Base-by-base conservation (phyloP, 2,113 vertebrate genomes). In the Phrynosoma platyrhinos region DNA sequence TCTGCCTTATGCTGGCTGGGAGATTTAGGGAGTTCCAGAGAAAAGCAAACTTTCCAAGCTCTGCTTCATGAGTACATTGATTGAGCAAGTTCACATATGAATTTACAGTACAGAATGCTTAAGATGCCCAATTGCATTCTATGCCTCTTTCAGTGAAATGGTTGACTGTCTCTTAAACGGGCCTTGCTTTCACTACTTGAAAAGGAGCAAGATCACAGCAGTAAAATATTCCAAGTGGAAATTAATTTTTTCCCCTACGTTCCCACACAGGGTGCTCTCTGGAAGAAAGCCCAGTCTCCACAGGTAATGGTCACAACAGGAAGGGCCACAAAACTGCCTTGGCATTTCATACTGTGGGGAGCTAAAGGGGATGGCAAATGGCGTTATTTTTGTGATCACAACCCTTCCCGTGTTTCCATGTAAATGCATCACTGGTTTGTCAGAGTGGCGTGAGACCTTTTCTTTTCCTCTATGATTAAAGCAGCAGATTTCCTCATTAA, bases 181-280 rank as follows among this genome's bases (percentile, higher is more conserved):
- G 64, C 76, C 77, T 1, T 0, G 1, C 80, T 74, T 85, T 87
- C 86, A n/a, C 1, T 0, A 83, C 74, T 92, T 90, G 87, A 88
- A 91, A 94, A 85, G 83, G 62, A 86, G 84, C 25, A 92, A 92
- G 94, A 93, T 92, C 90, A 88, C 92, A 72, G 23, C 89, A 55
- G 77, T 87, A 87, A 87, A 93, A 91, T 64, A 85, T 91, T 91
- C 92, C 87, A 93, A 91, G 89, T 95, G 90, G 88, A 92, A 95
- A 94, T 80, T 90, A 96, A 92, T 94, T 91, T 91, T 92, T 84
- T 89, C 18, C 91, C 86, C 90, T 94, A 91, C 92, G 89, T 95
- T 95, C 93, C 95, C 94, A 92, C 93, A 27, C 91, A 96, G 94
- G 93, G 94, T 94, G 91, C 93, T 94, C 92, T 90, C 89, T 94